Percentiles rank a stretch among this genome's conserved stretches.
Evolutionary conservation across 2,797 vertebrate genomes (phyloP).

Genomic region (Manis crassicaudata): DNA sequence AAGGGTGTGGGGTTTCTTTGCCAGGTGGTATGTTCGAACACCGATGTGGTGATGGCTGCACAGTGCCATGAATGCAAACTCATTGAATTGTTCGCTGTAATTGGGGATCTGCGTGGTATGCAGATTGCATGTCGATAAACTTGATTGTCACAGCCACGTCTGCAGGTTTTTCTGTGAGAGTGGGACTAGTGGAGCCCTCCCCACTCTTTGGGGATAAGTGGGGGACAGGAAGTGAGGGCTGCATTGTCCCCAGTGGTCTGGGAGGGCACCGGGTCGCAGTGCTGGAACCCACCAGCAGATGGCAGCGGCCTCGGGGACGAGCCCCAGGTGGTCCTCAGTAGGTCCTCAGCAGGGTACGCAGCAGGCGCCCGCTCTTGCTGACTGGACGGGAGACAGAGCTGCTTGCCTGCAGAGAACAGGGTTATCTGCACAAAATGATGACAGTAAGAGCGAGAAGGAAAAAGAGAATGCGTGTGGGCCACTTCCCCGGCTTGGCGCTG

Average conservation of each 20-base stretch:
- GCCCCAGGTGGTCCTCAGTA: background rate
- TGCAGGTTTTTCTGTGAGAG: background rate
- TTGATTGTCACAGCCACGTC: accelerated
- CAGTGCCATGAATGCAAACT: accelerated
- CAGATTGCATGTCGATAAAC: background rate
- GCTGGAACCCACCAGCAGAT: slow-evolving; percentile 29
- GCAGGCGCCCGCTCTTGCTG: accelerated
- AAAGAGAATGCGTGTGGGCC: accelerated
- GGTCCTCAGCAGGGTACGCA: background rate
- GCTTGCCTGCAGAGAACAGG: background rate
- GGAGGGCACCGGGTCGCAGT: background rate
- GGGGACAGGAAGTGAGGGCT: background rate
- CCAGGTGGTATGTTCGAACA: background rate
- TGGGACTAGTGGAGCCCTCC: accelerated
- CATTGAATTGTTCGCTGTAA: accelerated
- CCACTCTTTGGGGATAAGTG: background rate
- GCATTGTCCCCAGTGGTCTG: accelerated
- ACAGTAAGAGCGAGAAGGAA: accelerated
- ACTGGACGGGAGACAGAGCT: background rate
- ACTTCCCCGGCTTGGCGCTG: accelerated
- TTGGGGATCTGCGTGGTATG: accelerated
- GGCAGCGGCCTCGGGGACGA: background rate
- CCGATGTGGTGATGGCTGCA: accelerated
- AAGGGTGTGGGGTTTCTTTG: accelerated
- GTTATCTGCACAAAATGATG: background rate